Percentiles rank a stretch among this genome's conserved stretches.
phyloP scores from a whole-genome alignment of 2,113 vertebrate species.

The Pao palembangensis region DNA sequence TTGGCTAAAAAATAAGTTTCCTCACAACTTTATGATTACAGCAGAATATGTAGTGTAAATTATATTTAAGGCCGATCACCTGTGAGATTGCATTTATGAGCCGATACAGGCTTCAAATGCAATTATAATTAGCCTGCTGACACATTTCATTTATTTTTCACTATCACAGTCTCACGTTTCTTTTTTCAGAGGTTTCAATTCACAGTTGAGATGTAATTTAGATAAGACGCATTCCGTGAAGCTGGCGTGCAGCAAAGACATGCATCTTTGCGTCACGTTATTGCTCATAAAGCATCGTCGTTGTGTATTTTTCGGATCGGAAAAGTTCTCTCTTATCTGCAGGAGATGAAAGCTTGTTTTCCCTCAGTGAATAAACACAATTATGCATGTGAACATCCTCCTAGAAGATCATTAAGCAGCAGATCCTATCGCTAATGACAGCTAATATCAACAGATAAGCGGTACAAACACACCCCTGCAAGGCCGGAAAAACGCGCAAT shows the following conservation, averaged over 20 bases:
- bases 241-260: background rate
- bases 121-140: conserved; percentile 21
- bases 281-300: no score
- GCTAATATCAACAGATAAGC: conserved; percentile 52
- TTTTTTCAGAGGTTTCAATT: conserved; percentile 10
- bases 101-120: conserved; percentile 2
- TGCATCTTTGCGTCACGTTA: no score
- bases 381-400: conserved; percentile 61
- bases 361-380: conserved; percentile 59
- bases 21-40: background rate
- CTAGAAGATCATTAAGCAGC: conserved; percentile 54
- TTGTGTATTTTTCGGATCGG: background rate
- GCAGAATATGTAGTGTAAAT: background rate
- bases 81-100: conserved; percentile 20
- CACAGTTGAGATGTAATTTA: conserved; percentile 24
- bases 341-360: conserved; percentile 60
- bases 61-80: background rate
- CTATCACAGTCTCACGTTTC: conserved; percentile 15
- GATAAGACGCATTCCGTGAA: conserved; percentile 7
- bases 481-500: no score
- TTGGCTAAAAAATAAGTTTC: background rate
- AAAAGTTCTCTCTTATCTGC: conserved; percentile 52
- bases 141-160: conserved; percentile 19
- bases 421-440: conserved; percentile 35
- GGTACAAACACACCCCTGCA: conserved; percentile 13